These are phyloP conservation scores for Eulemur coronatus DNA, from an alignment of 2,797 vertebrate genomes.

Conservation along the genomic window DNA sequence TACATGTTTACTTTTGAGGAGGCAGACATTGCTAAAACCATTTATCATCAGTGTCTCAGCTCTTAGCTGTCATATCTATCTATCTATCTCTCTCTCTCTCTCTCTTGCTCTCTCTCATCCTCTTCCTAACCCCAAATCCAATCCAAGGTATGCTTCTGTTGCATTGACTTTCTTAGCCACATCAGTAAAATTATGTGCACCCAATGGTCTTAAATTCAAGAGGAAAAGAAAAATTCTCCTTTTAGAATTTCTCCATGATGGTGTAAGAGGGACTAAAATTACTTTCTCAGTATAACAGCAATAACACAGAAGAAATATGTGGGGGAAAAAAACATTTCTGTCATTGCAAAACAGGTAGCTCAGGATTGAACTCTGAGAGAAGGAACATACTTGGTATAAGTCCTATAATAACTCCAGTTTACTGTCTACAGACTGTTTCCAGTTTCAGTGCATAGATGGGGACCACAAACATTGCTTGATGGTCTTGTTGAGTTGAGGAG, in stretches of 20 bases:
- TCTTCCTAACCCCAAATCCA: not conserved
- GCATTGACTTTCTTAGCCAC: not conserved
- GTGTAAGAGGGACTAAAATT: not conserved
- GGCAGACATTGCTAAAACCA: not conserved
- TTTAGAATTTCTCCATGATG: not conserved
- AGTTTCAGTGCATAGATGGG: not conserved
- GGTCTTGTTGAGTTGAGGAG: not conserved
- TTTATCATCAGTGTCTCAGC: not conserved
- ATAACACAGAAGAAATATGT: not conserved
- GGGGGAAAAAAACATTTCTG: not conserved
- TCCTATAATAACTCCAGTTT: not conserved
- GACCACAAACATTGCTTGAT: not conserved
- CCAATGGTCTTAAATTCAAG: not conserved
- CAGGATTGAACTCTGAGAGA: not conserved
- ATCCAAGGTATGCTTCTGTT: not conserved
- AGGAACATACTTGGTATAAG: not conserved
- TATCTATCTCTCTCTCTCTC: not conserved
- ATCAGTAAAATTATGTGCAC: not conserved
- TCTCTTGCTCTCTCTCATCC: not conserved
- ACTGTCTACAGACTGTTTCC: not conserved
- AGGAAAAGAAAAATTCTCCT: not conserved
- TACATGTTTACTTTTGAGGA: not conserved
- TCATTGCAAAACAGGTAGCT: not conserved
- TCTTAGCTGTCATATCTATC: not conserved
- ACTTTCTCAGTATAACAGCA: not conserved